Percentiles rank a stretch among this genome's conserved stretches.
Conservation (phyloP, 1,140 invertebrate species). For the Panulirus ornatus region DNA sequence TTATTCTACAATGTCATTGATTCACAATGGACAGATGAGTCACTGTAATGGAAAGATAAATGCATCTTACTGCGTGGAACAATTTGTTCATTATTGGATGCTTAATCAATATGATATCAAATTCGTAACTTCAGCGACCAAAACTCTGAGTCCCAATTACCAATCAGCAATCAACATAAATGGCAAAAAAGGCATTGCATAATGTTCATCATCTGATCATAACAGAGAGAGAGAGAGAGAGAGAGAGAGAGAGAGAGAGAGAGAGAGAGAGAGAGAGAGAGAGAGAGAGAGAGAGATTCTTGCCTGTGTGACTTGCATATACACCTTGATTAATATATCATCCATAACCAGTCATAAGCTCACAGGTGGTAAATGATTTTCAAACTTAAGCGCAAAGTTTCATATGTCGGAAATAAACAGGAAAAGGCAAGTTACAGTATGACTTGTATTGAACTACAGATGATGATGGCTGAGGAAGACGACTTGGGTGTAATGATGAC, state of each 20-base stretch:
- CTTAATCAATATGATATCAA: not conserved
- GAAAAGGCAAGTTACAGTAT: too few species aligned
- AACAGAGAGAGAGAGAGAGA: slow-evolving; percentile 1
- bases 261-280: slow-evolving; percentile 7
- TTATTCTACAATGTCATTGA: too few species aligned
- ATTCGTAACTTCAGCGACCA: not conserved
- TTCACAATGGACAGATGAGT: too few species aligned
- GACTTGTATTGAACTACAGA: too few species aligned
- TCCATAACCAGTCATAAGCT: not conserved
- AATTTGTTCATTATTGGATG: not conserved
- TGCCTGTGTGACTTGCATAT: not conserved
- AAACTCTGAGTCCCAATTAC: not conserved
- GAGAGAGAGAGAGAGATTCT: not conserved
- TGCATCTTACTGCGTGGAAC: not conserved
- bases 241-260: slow-evolving; percentile 7
- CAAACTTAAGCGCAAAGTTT: not conserved
- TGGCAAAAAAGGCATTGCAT: not conserved
- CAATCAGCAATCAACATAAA: too few species aligned
- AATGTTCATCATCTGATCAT: too few species aligned
- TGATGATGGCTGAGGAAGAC: too few species aligned
- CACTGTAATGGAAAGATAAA: not conserved
- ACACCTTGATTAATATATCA: not conserved
- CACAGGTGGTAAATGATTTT: not conserved
- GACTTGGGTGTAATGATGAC: too few species aligned
- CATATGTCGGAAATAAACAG: not conserved